Conservation (phyloP, 2,113 vertebrate species). For the Sapajus apella region DNA sequence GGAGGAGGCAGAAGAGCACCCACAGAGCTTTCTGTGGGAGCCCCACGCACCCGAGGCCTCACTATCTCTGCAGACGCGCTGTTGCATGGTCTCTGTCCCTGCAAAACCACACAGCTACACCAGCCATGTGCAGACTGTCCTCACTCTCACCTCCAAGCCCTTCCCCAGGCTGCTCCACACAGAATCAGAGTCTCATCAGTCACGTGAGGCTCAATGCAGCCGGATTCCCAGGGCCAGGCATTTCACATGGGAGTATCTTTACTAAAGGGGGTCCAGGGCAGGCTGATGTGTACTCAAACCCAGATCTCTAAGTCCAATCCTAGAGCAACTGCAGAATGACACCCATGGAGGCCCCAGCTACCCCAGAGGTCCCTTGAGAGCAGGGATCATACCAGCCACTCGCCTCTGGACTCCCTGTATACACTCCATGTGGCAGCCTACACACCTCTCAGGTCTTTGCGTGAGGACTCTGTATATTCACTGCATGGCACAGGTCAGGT, state of each 20-base stretch:
- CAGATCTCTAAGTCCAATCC: background rate
- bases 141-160: background rate
- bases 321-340: background rate
- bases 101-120: background rate
- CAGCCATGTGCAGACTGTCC: background rate
- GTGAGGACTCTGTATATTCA: background rate
- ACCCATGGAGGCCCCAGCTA: too few species aligned
- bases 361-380: background rate
- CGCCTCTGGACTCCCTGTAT: background rate
- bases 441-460: background rate
- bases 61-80: background rate
- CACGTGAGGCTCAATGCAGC: background rate
- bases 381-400: background rate
- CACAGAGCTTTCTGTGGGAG: background rate
- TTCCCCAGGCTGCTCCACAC: background rate
- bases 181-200: background rate
- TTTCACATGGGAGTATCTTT: background rate
- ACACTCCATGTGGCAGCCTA: background rate
- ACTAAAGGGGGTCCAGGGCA: background rate
- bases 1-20: background rate
- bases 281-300: background rate
- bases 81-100: fast-evolving
- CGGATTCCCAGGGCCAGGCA: background rate
- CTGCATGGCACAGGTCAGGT: background rate
- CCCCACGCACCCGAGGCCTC: fast-evolving